phyloP scores from a whole-genome alignment of 2,888 invertebrate genomes.

The Orthosia gothica region DNA sequence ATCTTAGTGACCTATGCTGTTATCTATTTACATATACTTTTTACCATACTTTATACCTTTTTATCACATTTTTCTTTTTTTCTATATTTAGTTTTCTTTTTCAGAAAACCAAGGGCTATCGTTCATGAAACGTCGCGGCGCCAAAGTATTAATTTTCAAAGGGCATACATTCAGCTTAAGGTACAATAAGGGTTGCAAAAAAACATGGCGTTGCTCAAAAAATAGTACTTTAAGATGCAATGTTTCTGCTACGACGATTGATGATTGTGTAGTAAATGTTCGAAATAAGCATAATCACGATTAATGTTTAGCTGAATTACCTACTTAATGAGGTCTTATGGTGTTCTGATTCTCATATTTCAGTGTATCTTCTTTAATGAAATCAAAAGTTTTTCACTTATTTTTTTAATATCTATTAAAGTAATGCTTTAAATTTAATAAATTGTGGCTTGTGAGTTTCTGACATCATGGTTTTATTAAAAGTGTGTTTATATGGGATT shows the following conservation, averaged over 20 bases:
- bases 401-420: too few species aligned
- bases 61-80: too few species aligned
- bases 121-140: not conserved
- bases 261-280: not conserved
- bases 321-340: not conserved
- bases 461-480: not conserved
- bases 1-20: too few species aligned
- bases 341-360: too few species aligned
- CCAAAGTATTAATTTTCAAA: too few species aligned
- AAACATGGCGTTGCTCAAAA: not conserved
- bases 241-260: not conserved
- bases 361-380: too few species aligned
- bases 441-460: not conserved
- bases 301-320: not conserved
- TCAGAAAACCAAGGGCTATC: not conserved
- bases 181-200: not conserved
- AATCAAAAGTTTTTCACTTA: too few species aligned
- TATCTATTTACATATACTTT: too few species aligned
- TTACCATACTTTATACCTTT: too few species aligned
- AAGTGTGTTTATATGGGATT: not conserved
- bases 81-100: not conserved
- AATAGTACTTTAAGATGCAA: not conserved
- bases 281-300: not conserved
- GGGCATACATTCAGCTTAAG: too few species aligned
- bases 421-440: too few species aligned